phyloP scores from a whole-genome alignment of 2,888 invertebrate genomes.

The Dexiosoma caninum region DNA sequence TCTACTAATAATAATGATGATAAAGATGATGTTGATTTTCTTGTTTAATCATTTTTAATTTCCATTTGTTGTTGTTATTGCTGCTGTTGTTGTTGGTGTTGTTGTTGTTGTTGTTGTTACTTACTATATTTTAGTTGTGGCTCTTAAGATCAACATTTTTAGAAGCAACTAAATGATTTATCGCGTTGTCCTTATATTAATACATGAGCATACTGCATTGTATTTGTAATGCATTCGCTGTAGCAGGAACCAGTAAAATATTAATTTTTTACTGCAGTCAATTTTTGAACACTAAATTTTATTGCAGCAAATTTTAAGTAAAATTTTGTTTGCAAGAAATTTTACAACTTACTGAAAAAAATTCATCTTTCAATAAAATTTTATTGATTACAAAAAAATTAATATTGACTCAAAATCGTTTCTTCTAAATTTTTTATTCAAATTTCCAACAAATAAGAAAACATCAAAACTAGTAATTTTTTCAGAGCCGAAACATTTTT shows the following conservation, averaged over 20 bases:
- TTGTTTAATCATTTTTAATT: conserved; percentile 17
- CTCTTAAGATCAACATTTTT: conserved; percentile 61
- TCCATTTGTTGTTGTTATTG: conserved; percentile 4
- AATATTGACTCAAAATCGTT: no score
- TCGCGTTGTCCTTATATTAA: conserved; percentile 59
- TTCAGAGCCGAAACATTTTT: no score
- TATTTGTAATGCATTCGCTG: no score
- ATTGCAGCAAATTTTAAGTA: no score
- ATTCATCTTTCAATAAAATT: neutral
- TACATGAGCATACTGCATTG: no score
- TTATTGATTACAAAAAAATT: neutral
- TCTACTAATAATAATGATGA: conserved; percentile 16
- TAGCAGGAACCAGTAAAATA: no score
- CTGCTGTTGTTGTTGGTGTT: conserved; percentile 32
- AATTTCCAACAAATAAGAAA: no score
- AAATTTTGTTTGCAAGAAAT: no score
- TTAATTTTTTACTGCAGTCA: no score
- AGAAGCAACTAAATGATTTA: conserved; percentile 63
- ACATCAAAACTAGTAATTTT: no score
- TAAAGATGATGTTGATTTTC: conserved; percentile 35
- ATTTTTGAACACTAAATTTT: no score
- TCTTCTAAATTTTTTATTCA: no score
- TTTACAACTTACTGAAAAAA: neutral
- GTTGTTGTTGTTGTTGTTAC: conserved; percentile 11
- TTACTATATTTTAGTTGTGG: conserved; percentile 19